Conservation (phyloP, 1,140 invertebrate species). For the Sycophila sp. region DNA sequence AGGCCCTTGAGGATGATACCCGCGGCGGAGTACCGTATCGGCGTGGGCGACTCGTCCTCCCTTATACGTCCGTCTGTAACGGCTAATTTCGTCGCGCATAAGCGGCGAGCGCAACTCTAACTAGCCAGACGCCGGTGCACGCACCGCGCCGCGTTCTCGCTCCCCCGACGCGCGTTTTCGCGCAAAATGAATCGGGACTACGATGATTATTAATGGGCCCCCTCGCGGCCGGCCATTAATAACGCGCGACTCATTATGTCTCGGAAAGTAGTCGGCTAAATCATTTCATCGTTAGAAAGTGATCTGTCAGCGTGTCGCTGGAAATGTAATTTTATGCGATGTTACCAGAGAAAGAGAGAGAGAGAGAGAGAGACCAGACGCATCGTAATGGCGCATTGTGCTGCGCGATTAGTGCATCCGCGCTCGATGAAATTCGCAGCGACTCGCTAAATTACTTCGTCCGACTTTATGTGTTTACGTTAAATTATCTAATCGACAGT, state of each 20-base stretch:
- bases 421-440: no score
- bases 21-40: constrained; percentile 5
- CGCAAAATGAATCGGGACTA: not conserved
- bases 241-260: not conserved
- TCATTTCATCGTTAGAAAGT: not conserved
- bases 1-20: not conserved
- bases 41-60: constrained; percentile 46
- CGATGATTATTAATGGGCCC: not conserved
- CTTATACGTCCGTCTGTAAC: constrained; percentile 43
- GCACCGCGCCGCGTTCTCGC: constrained; percentile 8
- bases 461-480: no score
- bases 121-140: constrained; percentile 40
- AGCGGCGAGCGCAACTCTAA: constrained; percentile 37
- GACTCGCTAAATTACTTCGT: no score
- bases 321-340: no score
- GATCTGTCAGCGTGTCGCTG: not conserved
- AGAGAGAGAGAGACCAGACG: no score
- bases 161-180: not conserved
- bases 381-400: no score
- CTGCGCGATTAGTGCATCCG: no score
- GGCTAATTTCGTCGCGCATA: constrained; percentile 48
- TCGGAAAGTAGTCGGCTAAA: not conserved
- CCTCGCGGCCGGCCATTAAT: not conserved
- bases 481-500: no score
- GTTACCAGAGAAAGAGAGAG: no score